phyloP scores from a whole-genome alignment of 2,888 invertebrate genomes.

The Digitonthophagus gazella region DNA sequence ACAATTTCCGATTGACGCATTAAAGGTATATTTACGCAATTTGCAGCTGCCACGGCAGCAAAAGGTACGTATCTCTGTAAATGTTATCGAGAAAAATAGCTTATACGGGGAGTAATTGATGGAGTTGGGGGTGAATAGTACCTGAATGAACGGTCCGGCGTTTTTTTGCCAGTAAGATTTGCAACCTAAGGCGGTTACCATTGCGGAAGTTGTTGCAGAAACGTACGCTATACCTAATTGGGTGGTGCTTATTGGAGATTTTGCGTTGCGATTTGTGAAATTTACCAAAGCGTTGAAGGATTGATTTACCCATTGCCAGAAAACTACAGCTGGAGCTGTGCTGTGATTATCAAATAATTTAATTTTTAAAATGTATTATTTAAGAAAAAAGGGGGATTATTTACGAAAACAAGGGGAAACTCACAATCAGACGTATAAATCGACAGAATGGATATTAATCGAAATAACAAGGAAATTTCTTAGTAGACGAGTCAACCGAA shows the following conservation, averaged over 20 bases:
- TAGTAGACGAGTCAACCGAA: too few species aligned
- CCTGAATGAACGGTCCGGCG: constrained; percentile 61
- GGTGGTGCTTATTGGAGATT: constrained; percentile 72
- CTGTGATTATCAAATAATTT: constrained; percentile 50
- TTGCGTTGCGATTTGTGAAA: constrained; percentile 89
- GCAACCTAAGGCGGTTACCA: constrained; percentile 83
- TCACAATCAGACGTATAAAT: too few species aligned
- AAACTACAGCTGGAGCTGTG: constrained; percentile 79
- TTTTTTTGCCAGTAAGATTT: constrained; percentile 77
- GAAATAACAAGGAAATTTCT: too few species aligned
- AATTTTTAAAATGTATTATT: too few species aligned
- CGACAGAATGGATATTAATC: too few species aligned
- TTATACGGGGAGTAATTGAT: too few species aligned
- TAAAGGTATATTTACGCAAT: constrained; percentile 88
- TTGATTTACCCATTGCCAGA: constrained; percentile 96
- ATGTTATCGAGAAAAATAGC: background rate
- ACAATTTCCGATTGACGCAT: constrained; percentile 86
- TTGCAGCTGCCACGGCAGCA: constrained; percentile 85
- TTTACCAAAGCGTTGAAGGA: constrained; percentile 94
- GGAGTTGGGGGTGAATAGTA: constrained; percentile 39
- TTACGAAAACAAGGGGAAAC: too few species aligned
- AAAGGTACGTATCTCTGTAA: constrained; percentile 78
- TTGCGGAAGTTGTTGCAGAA: constrained; percentile 85
- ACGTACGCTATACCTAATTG: constrained; percentile 84
- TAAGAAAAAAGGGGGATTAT: background rate